Evolutionary conservation across 2,797 vertebrate genomes (phyloP), one percentile per base, ranked within the genome.

Genomic region (Xerus rutilus): DNA sequence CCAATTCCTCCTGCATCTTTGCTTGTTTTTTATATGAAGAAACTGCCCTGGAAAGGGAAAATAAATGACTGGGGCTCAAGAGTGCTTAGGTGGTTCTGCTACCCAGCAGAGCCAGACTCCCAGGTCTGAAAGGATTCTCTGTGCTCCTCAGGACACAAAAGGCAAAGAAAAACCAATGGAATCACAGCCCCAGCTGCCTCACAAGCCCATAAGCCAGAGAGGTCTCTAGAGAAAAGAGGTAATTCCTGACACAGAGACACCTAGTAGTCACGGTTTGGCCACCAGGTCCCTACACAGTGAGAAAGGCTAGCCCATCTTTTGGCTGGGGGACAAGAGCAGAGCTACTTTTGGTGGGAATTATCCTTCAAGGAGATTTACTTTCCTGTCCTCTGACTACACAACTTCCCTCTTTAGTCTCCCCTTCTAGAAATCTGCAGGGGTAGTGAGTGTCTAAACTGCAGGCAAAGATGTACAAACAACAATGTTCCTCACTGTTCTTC

Each of bases 151-250:
- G 0, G 64, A 52, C 67, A 54, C 84, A 78, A 88, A 93, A 93
- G 1, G 76, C 52, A 54, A 57, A 86, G 25, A 92, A 12, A 93
- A 73, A 72, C n/a, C 17, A 4, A 57, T 39, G 78, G 90, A 94
- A 74, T 89, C 91, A 35, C 67, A 72, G 64, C 39, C 74, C 43
- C 35, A 64, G 45, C 17, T 69, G 64, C 70, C 74, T 83, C 43
- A 54, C 49, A 67, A 93, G 15, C 47, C 47, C 25, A 21, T 25
- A 72, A 54, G 93, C 47, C 64, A 57, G n/a, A 0, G 2, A 23
- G 8, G 20, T 59, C 23, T 90, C 76, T 32, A 25, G 81, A 95
- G 84, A 96, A 94, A 70, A 95, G 73, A 95, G 52, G 59, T 43
- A 39, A 89, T 88, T 96, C 65, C 30, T 72, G 52, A 49, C 43